Base-by-base conservation (phyloP, 2,888 invertebrate species). In the Cyaniris semiargus region DNA sequence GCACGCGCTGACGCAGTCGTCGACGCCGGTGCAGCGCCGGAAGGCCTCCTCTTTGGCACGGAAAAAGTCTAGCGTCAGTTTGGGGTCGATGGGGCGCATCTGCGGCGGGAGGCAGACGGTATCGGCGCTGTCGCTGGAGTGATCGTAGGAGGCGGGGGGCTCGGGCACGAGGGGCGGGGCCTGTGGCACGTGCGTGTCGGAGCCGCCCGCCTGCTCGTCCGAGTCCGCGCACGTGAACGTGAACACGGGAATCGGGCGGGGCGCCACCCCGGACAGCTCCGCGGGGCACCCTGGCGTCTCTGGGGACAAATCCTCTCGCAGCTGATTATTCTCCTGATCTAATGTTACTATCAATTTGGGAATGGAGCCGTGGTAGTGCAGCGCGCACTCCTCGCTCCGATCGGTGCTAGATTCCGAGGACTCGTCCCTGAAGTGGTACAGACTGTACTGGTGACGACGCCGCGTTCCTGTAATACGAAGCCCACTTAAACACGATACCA, bases 161-260 rank as follows among this genome's bases (percentile, higher is more conserved):
- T 84, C 87, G 6, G 89, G 88, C 1, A 89, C 84, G 0, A 85
- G 85, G 0, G 92, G 90, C 1, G 89, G 86, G 13, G 83, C 79
- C 8, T 81, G 78, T 1, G 84, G 84, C 8, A 84, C 83, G 66
- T 86, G 80, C 6, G 84, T 85, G 34, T 87, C 85, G 77, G 83
- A 84, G 53, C 83, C 81, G 76, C 87, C 84, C 76, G 82, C 81
- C 75, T 80, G 84, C 70, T 89, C 91, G 78, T 93, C 93, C 76
- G 88, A 90, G 80, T 93, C 94, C 78, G 92, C 93, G 79, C 93
- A 93, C 0, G 93, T 93, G 80, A 93, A 93, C 0, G 93, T 90
- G 80, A 94, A 94, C 3, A 93, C 86, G 0, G 93, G 93, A 21
- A 93, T 90, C 1, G 89, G 89, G 0, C 88, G 84, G 3, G 86